Evolutionary conservation across 2,113 vertebrate genomes (phyloP), one percentile per base, ranked within the genome.

Genomic region (Cnemophilus loriae): DNA sequence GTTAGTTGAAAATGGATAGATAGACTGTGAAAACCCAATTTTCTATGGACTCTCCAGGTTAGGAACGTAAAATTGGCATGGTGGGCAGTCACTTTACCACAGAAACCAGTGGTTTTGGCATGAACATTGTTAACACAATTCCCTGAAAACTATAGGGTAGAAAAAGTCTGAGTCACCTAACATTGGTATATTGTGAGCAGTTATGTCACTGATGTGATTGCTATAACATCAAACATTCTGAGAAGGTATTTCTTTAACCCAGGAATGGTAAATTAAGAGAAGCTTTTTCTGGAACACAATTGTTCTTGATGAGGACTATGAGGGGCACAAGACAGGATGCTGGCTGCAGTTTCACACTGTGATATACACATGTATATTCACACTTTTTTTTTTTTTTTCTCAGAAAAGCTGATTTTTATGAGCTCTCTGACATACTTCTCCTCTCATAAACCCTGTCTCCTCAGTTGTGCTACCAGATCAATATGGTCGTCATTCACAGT

Each of bases 11-110:
- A 64, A 35, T 65, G 20, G 37, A 69, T 30, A 89, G 22, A 41
- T 21, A 22, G 5, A 65, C 21, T 71, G 32, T 50, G 64, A 37
- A 91, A 82, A 20, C 8, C 11, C 5, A 47, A 1, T 73, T 90
- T 93, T 68, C 30, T 76, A 27, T 2, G 42, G 83, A 41, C 16
- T 44, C 21, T 41, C 55, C 65, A 33, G 30, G 16, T 69, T 60
- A 68, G 13, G 23, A 83, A 23, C 0, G 2, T 47, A 56, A 47
- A 9, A 22, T 5, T 37, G 41, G 7, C 7, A 24, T 10, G 6
- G 20, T 21, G 33, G 19, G 63, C 14, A 70, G 42, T 46, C 13
- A 27, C 15, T 65, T 26, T 46, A 11, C 24, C 26, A 37, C 3
- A 35, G 85, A 68, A 92, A 39, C 3, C 10, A 33, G 59, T 28